Base-by-base conservation (phyloP, 2,113 vertebrate species). In the Mustela lutreola region DNA sequence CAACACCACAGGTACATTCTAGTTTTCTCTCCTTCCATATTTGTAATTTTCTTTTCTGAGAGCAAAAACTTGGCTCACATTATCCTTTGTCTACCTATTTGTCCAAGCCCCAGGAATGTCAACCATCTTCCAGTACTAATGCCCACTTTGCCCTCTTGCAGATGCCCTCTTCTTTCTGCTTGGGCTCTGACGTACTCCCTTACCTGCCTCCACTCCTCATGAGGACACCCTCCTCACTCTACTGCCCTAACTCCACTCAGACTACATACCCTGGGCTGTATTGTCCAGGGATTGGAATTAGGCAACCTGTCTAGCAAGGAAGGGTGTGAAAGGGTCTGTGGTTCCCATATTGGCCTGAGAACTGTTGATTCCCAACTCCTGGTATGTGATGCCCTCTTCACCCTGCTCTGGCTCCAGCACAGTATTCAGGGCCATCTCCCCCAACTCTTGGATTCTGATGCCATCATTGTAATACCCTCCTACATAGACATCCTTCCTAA, bases 311-410 rank as follows among this genome's bases (percentile, higher is more conserved):
- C 87, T 96, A 95, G 85, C 78, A 96, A 95, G 86, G 91, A 97
- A 70, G 96, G 89, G 82, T 94, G 94, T 45, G 60, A 62, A 83
- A 89, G 5, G 8, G 87, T 58, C 67, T 94, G 73, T 75, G 89
- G 28, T 83, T 92, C 88, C 93, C 91, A 91, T 92, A 81, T 56
- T 97, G 92, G 67, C 86, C 93, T 97, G 85, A 83, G 95, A 98
- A 97, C 45, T 85, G 48, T 78, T 86, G 65, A 95, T 85, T 89
- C 95, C 95, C 95, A 96, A 83, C 93, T 82, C 93, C 82, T 62
- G 93, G 39, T 6, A 56, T 11, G 5, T 15, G 5, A 31, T 12
- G 3, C 2, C 3, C 7, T 76, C 42, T 22, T 82, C 53, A 86
- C 36, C 7, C 56, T 85, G 22, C 36, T 83, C 9, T 33, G 7